Conservation (phyloP, 2,888 invertebrate genomes). For the Tanaodytes sp. region DNA sequence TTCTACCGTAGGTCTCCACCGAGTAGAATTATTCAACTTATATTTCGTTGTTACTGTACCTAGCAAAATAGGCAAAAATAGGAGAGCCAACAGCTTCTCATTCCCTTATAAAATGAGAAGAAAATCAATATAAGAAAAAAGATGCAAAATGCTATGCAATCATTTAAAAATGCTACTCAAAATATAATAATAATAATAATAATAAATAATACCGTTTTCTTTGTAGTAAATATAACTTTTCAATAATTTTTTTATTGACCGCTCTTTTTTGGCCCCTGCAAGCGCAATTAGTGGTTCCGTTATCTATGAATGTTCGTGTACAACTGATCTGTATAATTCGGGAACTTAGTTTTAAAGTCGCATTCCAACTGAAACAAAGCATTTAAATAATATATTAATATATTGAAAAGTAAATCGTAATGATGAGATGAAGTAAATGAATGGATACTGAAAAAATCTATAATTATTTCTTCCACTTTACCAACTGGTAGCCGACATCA, state of each 20-base stretch:
- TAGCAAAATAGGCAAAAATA: constrained; percentile 21
- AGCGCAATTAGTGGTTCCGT: not conserved
- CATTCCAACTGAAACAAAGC: not conserved
- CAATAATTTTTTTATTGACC: constrained; percentile 11
- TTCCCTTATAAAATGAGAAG: constrained; percentile 20
- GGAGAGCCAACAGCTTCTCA: constrained; percentile 2
- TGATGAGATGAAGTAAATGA: no score
- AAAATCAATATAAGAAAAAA: no score
- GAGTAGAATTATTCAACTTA: constrained; percentile 7
- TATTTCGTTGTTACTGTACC: not conserved
- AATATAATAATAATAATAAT: no score
- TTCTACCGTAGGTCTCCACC: constrained; percentile 7
- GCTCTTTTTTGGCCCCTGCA: not conserved
- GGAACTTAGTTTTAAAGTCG: not conserved
- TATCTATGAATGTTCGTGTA: not conserved
- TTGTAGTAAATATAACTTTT: not conserved
- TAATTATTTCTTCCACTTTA: constrained; percentile 3
- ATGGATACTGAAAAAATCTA: no score
- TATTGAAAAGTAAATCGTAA: no score
- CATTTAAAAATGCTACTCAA: no score
- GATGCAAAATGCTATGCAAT: no score
- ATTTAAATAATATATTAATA: no score
- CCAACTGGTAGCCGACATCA: constrained; percentile 17
- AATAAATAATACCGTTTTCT: constrained; percentile 2
- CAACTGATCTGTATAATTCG: not conserved